Evolutionary conservation across 2,888 invertebrate genomes (phyloP).

Genomic region (Anarsia innoxiella): DNA sequence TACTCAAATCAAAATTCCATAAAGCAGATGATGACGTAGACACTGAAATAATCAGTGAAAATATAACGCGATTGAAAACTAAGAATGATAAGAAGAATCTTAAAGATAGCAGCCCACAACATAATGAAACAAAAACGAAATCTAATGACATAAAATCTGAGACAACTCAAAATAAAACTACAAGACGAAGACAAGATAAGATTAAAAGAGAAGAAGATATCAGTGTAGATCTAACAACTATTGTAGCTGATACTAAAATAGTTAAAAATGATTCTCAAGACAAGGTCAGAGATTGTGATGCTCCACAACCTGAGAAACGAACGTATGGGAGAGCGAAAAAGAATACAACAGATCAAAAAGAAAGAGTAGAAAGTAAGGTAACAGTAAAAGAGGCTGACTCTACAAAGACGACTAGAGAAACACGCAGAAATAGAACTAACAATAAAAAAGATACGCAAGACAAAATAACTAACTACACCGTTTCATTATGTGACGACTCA

Average conservation of each 20-base stretch:
- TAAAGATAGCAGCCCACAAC: too few species aligned
- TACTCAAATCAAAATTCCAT: constrained; percentile 39
- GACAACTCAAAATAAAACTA: constrained; percentile 1
- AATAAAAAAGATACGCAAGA: constrained; percentile 15
- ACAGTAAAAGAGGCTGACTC: constrained; percentile 4
- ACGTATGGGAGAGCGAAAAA: not conserved
- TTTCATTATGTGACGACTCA: constrained; percentile 9
- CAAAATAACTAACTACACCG: constrained; percentile 13
- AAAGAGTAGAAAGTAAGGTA: not conserved
- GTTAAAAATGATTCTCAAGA: too few species aligned
- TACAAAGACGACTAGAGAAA: constrained; percentile 7
- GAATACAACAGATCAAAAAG: constrained; percentile 6
- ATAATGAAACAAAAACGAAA: too few species aligned
- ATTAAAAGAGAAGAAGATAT: too few species aligned
- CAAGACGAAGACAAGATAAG: not conserved
- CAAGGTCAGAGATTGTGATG: too few species aligned
- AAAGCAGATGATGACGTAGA: constrained; percentile 46
- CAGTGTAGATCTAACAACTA: constrained; percentile 1
- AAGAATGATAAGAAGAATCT: constrained; percentile 32
- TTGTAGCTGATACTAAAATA: not conserved
- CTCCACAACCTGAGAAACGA: too few species aligned
- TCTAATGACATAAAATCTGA: constrained; percentile 6
- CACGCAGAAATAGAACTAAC: not conserved
- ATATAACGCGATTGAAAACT: constrained; percentile 43
- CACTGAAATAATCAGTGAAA: constrained; percentile 46